Base-by-base conservation (phyloP, 2,113 vertebrate genomes). In the Nothobranchius kuhntae region DNA sequence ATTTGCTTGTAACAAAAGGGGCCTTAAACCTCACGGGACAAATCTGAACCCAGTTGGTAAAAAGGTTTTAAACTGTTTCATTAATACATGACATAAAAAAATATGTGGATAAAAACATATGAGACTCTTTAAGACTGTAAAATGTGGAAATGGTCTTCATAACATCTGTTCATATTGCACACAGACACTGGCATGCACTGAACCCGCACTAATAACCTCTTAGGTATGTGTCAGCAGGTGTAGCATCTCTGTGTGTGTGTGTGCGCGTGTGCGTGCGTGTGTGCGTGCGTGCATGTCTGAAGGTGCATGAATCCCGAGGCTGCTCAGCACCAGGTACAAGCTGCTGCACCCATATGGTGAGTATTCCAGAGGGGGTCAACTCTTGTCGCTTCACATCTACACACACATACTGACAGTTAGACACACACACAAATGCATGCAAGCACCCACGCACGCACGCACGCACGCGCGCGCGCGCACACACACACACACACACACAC, bases 321-420 rank as follows among this genome's bases (percentile, higher is more conserved):
- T 68, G 60, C 62, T 75, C 54, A 44, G 51, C 61, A 78, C 64
- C 80, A 80, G 80, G 82, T 84, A 83, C 76, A 82, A 75, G 65
- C 68, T 81, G 78, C 60, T 70, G 85, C 71, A 73, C 65, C 76
- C 84, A 82, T 86, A 88, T 87, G 84, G 80, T 77, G 70, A 87
- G 65, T 58, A 63, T 68, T 89, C 80, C 78, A 72, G 71, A 75
- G 80, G 82, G 86, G 82, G 66, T 7, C 4, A 73, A 75, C 66
- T 68, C 77, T 80, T 85, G 86, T 86, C 84, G 65, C 79, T 77
- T 83, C 61, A 62, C 64, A 86, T 86, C 64, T 52, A 30, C 63
- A 68, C 58, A 68, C 17, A 52, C 51, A 21, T 30, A 21, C 54
- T 47, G 53, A 55, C 57, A 68, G 61, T 70, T 35, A 26, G 53